Evolutionary conservation across 1,140 invertebrate species (phyloP), one percentile per base, ranked within the genome.

Genomic region (Parapsyche elsis): DNA sequence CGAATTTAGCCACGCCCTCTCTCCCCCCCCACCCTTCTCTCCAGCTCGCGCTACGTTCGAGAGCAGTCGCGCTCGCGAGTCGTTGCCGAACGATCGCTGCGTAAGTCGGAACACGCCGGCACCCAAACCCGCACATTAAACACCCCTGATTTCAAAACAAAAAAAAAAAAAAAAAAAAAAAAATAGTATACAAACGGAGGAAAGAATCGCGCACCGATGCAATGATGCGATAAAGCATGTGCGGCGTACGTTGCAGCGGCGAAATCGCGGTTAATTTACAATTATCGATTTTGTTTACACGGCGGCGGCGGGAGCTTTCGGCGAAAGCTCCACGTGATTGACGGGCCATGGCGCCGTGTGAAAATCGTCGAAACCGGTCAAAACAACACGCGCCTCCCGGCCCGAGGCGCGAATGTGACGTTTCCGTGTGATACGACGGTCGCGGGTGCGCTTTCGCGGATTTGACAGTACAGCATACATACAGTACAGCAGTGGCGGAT

Each of bases 401-500:
- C 30, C 7, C 30, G 30, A 53, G 49, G 16, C 4, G 16, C 2
- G 1, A 2, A 12, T 16, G 49, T 53, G 49, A 53, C 49, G 49
- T 53, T 53, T 53, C 49, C 30, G 30, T 38, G 30, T 38, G 30
- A 38, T 38, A 38, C 30, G 46, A 12, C 71, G 70, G 49, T 7
- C 1, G 19, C n/a, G n/a, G n/a, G n/a, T n/a, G n/a, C n/a, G n/a
- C n/a, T n/a, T n/a, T n/a, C n/a, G n/a, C n/a, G n/a, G n/a, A n/a
- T n/a, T n/a, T 14, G 86, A 88, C 78, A 85, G 86, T 84, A 86
- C 86, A 86, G 86, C 12, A 53, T 16, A 53, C 12, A 2, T 14
- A 53, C 4, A 53, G n/a, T 53, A 14, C 12, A 53, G 49, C 12
- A 14, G 49, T 16, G 49, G 49, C 16, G 49, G 49, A 53, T 53